Evolutionary conservation across 1,140 invertebrate genomes (phyloP).

Genomic region (Drosophila pseudoobscura): DNA sequence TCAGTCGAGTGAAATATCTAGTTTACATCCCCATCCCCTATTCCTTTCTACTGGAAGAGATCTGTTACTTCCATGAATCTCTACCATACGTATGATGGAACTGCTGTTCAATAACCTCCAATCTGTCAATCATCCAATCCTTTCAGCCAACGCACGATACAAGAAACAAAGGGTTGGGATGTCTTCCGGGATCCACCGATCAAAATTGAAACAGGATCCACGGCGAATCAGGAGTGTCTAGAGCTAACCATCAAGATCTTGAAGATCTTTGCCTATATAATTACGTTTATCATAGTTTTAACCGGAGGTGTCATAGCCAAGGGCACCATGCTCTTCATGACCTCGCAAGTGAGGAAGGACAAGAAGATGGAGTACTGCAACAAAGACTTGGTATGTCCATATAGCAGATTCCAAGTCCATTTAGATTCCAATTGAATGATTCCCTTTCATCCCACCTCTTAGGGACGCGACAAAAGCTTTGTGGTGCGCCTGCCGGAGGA

Average conservation of each 20-base stretch:
- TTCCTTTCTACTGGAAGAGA: background rate
- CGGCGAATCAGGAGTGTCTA: conserved; percentile 93
- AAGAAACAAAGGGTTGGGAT: conserved; percentile 97
- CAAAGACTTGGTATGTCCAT: conserved; percentile 88
- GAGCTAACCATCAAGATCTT: conserved; percentile 93
- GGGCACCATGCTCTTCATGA: conserved; percentile 94
- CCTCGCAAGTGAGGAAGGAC: conserved; percentile 91
- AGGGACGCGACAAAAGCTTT: conserved; percentile 92
- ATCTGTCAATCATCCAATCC: background rate
- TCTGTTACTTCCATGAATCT: background rate
- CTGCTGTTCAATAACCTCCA: background rate
- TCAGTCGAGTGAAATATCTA: conserved; percentile 22
- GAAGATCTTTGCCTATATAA: conserved; percentile 92
- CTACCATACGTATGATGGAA: background rate
- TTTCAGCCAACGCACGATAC: conserved; percentile 91
- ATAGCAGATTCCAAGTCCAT: background rate
- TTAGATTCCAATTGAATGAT: background rate
- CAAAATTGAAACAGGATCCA: conserved; percentile 93
- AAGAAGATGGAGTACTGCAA: conserved; percentile 92
- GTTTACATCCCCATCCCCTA: background rate
- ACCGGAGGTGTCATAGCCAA: conserved; percentile 92
- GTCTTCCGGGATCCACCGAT: conserved; percentile 95
- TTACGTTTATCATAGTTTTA: conserved; percentile 93
- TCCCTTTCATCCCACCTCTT: background rate
- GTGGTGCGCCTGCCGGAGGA: conserved; percentile 90